These are phyloP conservation scores for Nomada flava DNA, from an alignment of 2,888 invertebrate species.

Conservation along the genomic window DNA sequence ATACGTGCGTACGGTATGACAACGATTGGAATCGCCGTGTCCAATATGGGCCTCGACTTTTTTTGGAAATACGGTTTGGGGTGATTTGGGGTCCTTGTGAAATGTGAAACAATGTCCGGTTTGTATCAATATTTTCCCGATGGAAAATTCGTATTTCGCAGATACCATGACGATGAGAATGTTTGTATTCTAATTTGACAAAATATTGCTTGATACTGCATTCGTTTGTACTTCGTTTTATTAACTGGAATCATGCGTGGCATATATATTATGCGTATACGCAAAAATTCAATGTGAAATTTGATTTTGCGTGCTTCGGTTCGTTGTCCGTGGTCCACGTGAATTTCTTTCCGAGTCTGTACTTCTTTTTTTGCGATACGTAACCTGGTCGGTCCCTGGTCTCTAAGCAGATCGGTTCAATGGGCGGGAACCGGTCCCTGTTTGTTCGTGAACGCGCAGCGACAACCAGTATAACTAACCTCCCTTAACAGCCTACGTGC, in stretches of 20 bases:
- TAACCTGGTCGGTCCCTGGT: conserved; percentile 56
- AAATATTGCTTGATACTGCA: too few relatives aligned
- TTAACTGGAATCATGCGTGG: background rate
- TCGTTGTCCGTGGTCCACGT: conserved; percentile 13
- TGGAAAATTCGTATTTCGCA: background rate
- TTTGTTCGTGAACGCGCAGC: conserved; percentile 71
- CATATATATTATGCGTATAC: background rate
- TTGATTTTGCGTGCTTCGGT: background rate
- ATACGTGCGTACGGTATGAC: conserved; percentile 16
- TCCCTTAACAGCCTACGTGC: conserved; percentile 72
- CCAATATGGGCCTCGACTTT: background rate
- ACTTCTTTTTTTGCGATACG: conserved; percentile 56
- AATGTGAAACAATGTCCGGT: conserved; percentile 3
- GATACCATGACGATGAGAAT: background rate
- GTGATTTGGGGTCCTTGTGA: background rate
- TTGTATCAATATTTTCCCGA: background rate
- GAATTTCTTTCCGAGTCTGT: conserved; percentile 56
- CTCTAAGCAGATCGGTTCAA: conserved; percentile 67
- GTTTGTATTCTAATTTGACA: background rate
- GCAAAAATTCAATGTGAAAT: background rate
- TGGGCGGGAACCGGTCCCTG: conserved; percentile 76
- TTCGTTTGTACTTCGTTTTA: background rate
- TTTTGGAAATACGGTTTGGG: background rate
- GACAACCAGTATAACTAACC: conserved; percentile 80
- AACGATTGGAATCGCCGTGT: background rate